Conservation (phyloP, 2,888 invertebrate genomes). For the Hirtodrosophila trivittata region DNA sequence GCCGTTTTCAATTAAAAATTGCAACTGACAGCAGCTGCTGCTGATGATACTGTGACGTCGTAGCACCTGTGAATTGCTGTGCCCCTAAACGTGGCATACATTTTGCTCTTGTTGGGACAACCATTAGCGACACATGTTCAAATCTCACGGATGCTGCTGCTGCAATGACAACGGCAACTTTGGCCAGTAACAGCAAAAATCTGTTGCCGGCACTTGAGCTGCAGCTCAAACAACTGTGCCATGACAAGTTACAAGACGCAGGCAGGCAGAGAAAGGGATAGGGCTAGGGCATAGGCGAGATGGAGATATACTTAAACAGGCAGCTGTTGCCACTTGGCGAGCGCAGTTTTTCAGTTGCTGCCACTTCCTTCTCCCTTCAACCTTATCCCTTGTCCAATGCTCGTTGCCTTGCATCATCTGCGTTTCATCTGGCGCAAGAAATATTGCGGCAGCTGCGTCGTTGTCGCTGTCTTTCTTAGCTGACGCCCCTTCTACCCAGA, state of each 20-base stretch:
- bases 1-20: conserved; percentile 82
- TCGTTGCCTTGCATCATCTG: conserved; percentile 79
- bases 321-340: conserved; percentile 74
- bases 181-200: conserved; percentile 60
- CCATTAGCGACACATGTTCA: conserved; percentile 41
- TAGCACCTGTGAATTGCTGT: conserved; percentile 57
- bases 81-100: conserved; percentile 33
- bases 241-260: conserved; percentile 70
- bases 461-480: conserved; percentile 37
- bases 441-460: conserved; percentile 81
- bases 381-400: conserved; percentile 16
- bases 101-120: conserved; percentile 10
- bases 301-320: conserved; percentile 43
- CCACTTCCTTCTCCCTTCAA: conserved; percentile 18
- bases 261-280: background rate
- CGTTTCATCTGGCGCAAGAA: conserved; percentile 83
- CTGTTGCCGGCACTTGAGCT: conserved; percentile 75
- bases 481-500: conserved; percentile 46
- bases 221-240: conserved; percentile 75
- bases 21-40: conserved; percentile 82
- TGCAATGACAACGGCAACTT: conserved; percentile 35
- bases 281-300: background rate
- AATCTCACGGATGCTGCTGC: conserved; percentile 62
- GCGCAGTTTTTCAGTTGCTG: conserved; percentile 64
- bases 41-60: conserved; percentile 58